Evolutionary conservation across 2,797 vertebrate species (phyloP).

Genomic region (Garrulus glandarius): DNA sequence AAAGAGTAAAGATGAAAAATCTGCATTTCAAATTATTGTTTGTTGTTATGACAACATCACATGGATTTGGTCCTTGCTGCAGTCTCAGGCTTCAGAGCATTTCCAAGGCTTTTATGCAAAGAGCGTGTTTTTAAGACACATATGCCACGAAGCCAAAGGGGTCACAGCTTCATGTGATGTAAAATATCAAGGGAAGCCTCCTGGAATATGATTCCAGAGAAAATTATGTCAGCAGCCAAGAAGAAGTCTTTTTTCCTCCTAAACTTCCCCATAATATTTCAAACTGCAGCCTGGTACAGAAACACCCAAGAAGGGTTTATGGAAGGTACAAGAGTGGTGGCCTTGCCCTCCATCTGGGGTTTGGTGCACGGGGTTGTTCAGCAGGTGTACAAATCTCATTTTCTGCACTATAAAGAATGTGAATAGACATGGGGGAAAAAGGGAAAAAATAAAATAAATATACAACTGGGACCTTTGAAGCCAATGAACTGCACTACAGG

Average conservation of each 20-base stretch:
- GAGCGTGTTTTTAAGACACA: background rate
- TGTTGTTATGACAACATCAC: conserved; percentile 78
- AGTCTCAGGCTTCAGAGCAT: conserved; percentile 24
- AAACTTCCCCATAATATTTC: background rate
- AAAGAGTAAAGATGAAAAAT: conserved; percentile 59
- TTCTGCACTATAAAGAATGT: background rate
- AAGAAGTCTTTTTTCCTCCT: background rate
- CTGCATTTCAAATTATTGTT: conserved; percentile 74
- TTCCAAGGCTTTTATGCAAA: background rate
- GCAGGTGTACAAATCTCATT: background rate
- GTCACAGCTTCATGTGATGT: background rate
- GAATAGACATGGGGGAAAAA: too few species aligned
- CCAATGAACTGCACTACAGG: background rate
- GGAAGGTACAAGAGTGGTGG: background rate
- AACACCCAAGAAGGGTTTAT: background rate
- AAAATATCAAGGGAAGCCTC: background rate
- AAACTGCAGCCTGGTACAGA: background rate
- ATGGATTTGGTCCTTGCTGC: conserved; percentile 38
- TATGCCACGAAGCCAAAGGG: background rate
- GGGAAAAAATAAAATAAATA: background rate
- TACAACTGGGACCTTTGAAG: background rate
- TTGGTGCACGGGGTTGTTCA: background rate
- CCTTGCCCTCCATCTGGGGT: background rate
- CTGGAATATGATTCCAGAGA: background rate
- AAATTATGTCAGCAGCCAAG: background rate